A percentile compares a stretch with the other conserved stretches of the same genome.
phyloP scores from a whole-genome alignment of 2,888 invertebrate genomes.

The Fragum whitleyi region DNA sequence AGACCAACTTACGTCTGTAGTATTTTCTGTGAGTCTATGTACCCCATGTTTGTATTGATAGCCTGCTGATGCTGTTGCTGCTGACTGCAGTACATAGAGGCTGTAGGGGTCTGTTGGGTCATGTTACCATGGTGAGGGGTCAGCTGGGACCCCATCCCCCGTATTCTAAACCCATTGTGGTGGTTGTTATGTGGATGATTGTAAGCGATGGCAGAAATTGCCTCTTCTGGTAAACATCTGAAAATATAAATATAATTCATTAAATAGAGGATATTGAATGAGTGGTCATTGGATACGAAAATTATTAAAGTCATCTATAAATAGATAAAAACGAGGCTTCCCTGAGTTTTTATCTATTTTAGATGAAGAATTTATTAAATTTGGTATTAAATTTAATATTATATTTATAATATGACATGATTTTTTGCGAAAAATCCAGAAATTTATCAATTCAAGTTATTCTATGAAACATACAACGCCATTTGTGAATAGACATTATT shows the following conservation, averaged over 20 bases:
- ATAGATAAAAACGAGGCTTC: too few species aligned
- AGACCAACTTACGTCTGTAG: conserved; percentile 60
- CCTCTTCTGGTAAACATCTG: conserved; percentile 76
- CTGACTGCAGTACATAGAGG: conserved; percentile 51
- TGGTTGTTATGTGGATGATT: conserved; percentile 47
- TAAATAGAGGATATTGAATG: too few species aligned
- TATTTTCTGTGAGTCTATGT: conserved; percentile 63
- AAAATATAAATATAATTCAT: conserved; percentile 43
- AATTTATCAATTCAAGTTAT: too few species aligned
- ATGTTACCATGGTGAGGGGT: conserved; percentile 26
- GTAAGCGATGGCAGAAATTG: conserved; percentile 72
- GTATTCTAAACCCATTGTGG: conserved; percentile 61
- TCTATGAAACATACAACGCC: too few species aligned
- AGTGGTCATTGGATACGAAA: too few species aligned
- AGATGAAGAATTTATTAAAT: too few species aligned
- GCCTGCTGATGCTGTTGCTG: conserved; percentile 54
- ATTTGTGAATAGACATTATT: too few species aligned
- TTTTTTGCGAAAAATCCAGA: too few species aligned
- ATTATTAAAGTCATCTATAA: too few species aligned
- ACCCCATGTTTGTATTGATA: conserved; percentile 56
- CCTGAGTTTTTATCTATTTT: too few species aligned
- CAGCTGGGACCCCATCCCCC: conserved; percentile 43
- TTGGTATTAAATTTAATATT: too few species aligned
- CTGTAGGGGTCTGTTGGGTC: conserved; percentile 35
- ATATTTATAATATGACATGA: too few species aligned